These are phyloP conservation scores for Ophion costatus DNA, from an alignment of 2,888 invertebrate genomes.

Conservation along the genomic window DNA sequence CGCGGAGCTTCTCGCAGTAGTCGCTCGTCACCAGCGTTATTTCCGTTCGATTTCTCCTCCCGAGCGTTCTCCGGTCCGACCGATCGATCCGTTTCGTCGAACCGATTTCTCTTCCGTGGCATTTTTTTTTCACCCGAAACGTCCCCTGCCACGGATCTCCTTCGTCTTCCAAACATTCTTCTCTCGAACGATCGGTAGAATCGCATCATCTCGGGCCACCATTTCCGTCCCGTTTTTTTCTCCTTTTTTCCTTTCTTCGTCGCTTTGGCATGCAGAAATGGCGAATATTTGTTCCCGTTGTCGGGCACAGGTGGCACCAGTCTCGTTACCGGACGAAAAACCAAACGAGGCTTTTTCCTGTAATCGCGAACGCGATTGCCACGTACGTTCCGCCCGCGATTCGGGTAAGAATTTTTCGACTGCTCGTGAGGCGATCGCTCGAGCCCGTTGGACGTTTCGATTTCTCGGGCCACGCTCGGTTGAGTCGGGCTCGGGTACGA, in stretches of 20 bases:
- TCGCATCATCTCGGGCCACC: slow-evolving; percentile 45
- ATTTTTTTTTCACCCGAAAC: slow-evolving; percentile 52
- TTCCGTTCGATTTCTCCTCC: slow-evolving; percentile 56
- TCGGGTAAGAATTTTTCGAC: slow-evolving; percentile 21
- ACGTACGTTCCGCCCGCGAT: slow-evolving; percentile 41
- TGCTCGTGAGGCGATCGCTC: slow-evolving; percentile 44
- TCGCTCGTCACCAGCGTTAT: slow-evolving; percentile 54
- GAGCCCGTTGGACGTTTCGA: slow-evolving; percentile 18
- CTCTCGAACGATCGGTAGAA: slow-evolving; percentile 52
- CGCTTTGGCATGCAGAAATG: slow-evolving; percentile 47
- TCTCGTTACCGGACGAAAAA: slow-evolving; percentile 57
- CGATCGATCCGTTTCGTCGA: slow-evolving; percentile 79
- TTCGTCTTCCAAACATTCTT: slow-evolving; percentile 77
- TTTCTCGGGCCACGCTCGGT: slow-evolving; percentile 66
- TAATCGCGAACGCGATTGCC: slow-evolving; percentile 26
- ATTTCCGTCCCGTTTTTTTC: slow-evolving; percentile 27
- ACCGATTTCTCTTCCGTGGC: slow-evolving; percentile 55
- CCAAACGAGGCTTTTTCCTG: slow-evolving; percentile 24
- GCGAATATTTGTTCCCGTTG: slow-evolving; percentile 68
- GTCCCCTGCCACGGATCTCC: slow-evolving; percentile 28
- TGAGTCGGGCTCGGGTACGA: slow-evolving; percentile 56
- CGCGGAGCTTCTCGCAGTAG: slow-evolving; percentile 73
- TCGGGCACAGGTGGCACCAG: slow-evolving; percentile 71
- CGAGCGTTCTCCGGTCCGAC: slow-evolving; percentile 77
- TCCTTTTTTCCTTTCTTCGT: slow-evolving; percentile 26